Evolutionary conservation across 2,797 vertebrate genomes (phyloP).

Genomic region (Meda fulgida): DNA sequence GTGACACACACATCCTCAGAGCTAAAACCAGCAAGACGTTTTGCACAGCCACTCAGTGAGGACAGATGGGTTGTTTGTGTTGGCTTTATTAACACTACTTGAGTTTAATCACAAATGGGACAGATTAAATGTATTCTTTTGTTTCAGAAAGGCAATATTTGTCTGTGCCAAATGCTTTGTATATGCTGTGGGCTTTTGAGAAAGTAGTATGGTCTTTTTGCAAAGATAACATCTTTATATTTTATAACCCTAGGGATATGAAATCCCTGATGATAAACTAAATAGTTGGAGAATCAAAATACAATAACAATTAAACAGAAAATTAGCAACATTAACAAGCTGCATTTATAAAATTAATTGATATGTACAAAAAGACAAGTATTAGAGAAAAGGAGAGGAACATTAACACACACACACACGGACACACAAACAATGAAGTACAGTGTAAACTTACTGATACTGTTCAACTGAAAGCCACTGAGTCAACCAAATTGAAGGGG

Average conservation of each 20-base stretch:
- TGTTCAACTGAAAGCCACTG: slow-evolving; percentile 83
- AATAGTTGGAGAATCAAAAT: neutral
- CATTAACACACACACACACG: neutral
- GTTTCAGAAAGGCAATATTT: slow-evolving; percentile 1
- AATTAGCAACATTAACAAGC: neutral
- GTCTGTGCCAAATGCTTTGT: neutral
- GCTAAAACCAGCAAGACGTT: neutral
- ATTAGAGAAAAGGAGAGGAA: slow-evolving; percentile 2
- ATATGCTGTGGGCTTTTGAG: neutral
- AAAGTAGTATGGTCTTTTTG: neutral
- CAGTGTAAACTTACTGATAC: slow-evolving; percentile 80
- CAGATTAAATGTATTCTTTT: neutral
- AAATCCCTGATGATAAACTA: neutral
- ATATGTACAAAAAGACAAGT: neutral
- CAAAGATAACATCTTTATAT: slow-evolving; percentile 1
- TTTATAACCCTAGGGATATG: neutral
- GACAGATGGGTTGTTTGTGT: slow-evolving; percentile 24
- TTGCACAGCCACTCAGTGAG: neutral
- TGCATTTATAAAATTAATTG: neutral
- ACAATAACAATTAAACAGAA: neutral
- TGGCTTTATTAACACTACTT: slow-evolving; percentile 35
- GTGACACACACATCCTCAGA: neutral
- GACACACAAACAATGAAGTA: slow-evolving; percentile 28
- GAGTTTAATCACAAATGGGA: slow-evolving; percentile 3
- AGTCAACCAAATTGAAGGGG: slow-evolving; percentile 72